Conservation (phyloP, 2,113 vertebrate species). For the Cyrtonyx montezumae region DNA sequence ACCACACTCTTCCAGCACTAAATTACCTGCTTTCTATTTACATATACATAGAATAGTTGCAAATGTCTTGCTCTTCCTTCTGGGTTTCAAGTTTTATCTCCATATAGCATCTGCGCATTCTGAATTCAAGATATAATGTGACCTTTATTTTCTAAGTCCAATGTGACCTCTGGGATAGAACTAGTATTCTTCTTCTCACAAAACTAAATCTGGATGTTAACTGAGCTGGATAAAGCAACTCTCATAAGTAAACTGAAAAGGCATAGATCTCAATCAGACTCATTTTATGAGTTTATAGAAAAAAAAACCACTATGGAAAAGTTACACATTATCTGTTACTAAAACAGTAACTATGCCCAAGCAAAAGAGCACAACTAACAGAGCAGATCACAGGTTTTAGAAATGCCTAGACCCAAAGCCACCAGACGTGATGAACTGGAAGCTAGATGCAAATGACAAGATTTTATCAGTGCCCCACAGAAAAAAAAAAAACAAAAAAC, state of each 20-base stretch:
- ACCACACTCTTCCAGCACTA: background rate
- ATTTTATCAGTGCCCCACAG: background rate
- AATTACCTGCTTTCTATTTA: slow-evolving; percentile 38
- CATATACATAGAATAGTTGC: slow-evolving; percentile 2
- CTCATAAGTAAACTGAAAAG: background rate
- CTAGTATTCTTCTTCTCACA: background rate
- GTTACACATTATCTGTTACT: background rate
- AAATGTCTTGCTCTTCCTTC: slow-evolving; percentile 11
- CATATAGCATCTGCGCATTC: slow-evolving; percentile 10
- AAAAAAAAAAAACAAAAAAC: background rate
- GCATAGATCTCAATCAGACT: background rate
- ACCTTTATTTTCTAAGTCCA: slow-evolving; percentile 48
- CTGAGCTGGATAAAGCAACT: slow-evolving; percentile 21
- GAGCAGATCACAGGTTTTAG: background rate
- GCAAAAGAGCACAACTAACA: background rate
- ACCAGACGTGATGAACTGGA: background rate
- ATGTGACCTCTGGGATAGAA: slow-evolving; percentile 17
- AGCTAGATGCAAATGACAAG: background rate
- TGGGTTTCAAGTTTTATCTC: slow-evolving; percentile 41
- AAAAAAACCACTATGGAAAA: background rate
- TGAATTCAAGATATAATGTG: slow-evolving; percentile 17
- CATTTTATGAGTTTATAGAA: background rate
- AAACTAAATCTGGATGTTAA: slow-evolving; percentile 45
- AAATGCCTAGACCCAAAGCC: background rate
- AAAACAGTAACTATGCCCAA: background rate